Conservation (phyloP, 2,113 vertebrate species). For the Dipodomys ordii region DNA sequence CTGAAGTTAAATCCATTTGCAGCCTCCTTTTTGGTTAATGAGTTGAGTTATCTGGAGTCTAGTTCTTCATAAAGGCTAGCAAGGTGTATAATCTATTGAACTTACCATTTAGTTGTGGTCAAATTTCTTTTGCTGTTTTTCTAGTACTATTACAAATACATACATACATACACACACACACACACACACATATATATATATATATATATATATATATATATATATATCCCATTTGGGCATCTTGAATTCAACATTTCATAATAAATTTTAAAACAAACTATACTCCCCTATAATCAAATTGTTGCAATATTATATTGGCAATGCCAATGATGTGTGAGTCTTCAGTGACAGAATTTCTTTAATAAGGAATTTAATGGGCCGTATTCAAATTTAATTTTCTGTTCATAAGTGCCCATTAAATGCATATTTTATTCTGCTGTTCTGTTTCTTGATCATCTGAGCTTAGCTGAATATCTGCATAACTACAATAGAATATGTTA, state of each 20-base stretch:
- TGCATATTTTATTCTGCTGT: constrained; percentile 27
- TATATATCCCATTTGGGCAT: constrained; percentile 28
- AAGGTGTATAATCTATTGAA: neutral
- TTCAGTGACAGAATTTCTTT: constrained; percentile 56
- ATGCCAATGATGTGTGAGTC: constrained; percentile 20
- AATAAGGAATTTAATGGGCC: constrained; percentile 66
- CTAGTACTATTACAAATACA: constrained; percentile 1
- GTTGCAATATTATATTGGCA: constrained; percentile 10
- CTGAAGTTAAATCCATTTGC: constrained; percentile 1
- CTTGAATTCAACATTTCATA: constrained; percentile 40
- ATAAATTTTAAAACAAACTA: constrained; percentile 49
- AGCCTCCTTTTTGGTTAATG: constrained; percentile 9
- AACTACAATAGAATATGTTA: constrained; percentile 3
- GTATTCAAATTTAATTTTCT: constrained; percentile 66
- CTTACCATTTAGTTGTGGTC: constrained; percentile 2
- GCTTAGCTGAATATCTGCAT: constrained; percentile 4
- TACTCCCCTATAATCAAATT: constrained; percentile 38
- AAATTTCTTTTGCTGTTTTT: neutral
- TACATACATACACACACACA: too few species aligned
- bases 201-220: neutral
- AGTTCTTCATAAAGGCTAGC: constrained; percentile 4
- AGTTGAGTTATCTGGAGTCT: neutral
- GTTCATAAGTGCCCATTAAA: constrained; percentile 49
- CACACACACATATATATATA: too few species aligned
- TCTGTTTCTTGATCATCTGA: constrained; percentile 38